phyloP scores from a whole-genome alignment of 2,888 invertebrate genomes.

The Callyntrura sp. region DNA sequence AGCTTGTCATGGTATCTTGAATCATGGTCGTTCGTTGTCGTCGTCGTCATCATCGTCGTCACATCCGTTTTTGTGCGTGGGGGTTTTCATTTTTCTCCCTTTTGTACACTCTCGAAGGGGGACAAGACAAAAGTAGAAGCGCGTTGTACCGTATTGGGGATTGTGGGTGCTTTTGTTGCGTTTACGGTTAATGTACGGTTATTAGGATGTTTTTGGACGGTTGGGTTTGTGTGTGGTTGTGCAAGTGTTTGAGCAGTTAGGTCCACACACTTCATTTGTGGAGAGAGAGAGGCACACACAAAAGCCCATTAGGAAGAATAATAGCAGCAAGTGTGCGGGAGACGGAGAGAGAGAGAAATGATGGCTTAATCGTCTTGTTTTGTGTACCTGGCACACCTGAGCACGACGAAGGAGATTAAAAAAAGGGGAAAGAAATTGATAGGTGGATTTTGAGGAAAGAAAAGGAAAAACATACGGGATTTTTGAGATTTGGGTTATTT shows the following conservation, averaged over 20 bases:
- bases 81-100: too few relatives aligned
- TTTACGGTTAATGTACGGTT: conserved; percentile 53
- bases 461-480: conserved; percentile 5
- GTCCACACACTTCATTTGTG: conserved; percentile 71
- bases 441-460: too few relatives aligned
- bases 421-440: conserved; percentile 16
- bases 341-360: neutral
- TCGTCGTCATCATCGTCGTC: too few relatives aligned
- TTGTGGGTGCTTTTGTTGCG: too few relatives aligned
- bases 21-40: conserved; percentile 9
- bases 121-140: neutral
- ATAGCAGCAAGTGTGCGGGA: conserved; percentile 54
- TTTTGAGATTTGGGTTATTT: neutral
- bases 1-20: too few relatives aligned
- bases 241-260: conserved; percentile 67
- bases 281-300: neutral
- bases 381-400: conserved; percentile 73
- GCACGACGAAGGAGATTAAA: conserved; percentile 1
- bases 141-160: too few relatives aligned
- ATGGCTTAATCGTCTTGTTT: conserved; percentile 51
- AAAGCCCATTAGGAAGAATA: conserved; percentile 44
- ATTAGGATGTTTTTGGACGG: conserved; percentile 22
- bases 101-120: too few relatives aligned
- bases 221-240: conserved; percentile 55
- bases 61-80: conserved; percentile 52